These are phyloP conservation scores for Arizona elegans DNA, from an alignment of 2,113 vertebrate genomes.

Conservation along the genomic window DNA sequence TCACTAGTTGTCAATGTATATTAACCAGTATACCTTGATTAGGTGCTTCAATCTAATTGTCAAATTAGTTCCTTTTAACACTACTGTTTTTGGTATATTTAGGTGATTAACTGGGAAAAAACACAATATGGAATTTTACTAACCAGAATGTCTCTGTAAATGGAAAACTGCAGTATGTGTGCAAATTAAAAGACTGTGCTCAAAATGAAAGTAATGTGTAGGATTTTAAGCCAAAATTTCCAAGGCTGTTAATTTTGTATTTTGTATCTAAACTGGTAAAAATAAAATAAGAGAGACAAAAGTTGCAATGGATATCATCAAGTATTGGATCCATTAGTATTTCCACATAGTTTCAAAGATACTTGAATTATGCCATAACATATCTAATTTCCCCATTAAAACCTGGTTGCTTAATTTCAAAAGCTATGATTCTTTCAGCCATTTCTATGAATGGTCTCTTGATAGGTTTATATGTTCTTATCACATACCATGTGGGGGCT, in stretches of 20 bases:
- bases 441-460: background rate
- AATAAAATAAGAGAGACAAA: background rate
- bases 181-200: background rate
- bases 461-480: slow-evolving; percentile 22
- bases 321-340: background rate
- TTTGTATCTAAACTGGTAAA: slow-evolving; percentile 14
- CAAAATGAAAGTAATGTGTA: background rate
- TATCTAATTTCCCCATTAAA: slow-evolving; percentile 12
- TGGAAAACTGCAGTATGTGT: background rate
- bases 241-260: background rate
- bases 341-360: slow-evolving; percentile 1
- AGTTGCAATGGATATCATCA: background rate
- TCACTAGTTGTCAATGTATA: background rate
- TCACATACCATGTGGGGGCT: background rate
- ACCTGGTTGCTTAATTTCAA: background rate
- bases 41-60: background rate
- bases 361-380: slow-evolving; percentile 8
- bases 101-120: background rate
- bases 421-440: background rate
- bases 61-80: background rate
- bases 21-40: background rate
- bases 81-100: background rate
- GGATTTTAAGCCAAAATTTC: background rate
- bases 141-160: background rate
- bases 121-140: background rate